Evolutionary conservation across 2,888 invertebrate genomes (phyloP).

Genomic region (Boloria euphrosyne): DNA sequence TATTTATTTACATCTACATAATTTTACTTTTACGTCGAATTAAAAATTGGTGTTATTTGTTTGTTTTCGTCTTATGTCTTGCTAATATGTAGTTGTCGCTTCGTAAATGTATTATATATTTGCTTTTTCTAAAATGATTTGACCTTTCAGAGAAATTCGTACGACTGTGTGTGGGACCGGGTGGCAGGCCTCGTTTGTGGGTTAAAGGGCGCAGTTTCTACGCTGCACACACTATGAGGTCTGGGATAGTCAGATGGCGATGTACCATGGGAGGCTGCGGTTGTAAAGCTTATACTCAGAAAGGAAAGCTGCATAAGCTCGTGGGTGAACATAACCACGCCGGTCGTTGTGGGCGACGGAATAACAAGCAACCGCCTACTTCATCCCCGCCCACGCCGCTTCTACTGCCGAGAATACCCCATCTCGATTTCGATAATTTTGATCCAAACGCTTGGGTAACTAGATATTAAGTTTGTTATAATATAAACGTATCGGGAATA

Average conservation of each 20-base stretch:
- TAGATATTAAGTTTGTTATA: conserved; percentile 54
- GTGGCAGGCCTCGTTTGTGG: conserved; percentile 75
- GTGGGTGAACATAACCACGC: conserved; percentile 76
- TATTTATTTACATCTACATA: conserved; percentile 19
- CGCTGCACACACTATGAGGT: conserved; percentile 78
- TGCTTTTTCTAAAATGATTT: conserved; percentile 43
- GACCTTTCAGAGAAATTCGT: conserved; percentile 63
- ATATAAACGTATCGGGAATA: neutral
- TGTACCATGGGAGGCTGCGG: conserved; percentile 79
- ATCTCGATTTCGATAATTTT: conserved; percentile 67
- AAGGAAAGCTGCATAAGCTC: conserved; percentile 71
- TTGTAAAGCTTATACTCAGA: conserved; percentile 77
- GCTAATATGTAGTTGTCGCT: neutral
- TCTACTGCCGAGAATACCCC: conserved; percentile 62
- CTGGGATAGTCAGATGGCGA: conserved; percentile 76
- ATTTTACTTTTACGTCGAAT: neutral
- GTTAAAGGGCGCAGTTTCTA: conserved; percentile 77
- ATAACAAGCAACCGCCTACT: conserved; percentile 44
- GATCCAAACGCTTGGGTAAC: conserved; percentile 76
- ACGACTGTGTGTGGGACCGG: conserved; percentile 73
- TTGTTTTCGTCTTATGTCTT: neutral
- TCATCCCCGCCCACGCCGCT: conserved; percentile 60
- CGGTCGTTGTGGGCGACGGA: conserved; percentile 65
- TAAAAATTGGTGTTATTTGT: neutral
- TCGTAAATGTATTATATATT: neutral